Conservation (phyloP, 2,888 invertebrate genomes). For the Apotomis capreana region DNA sequence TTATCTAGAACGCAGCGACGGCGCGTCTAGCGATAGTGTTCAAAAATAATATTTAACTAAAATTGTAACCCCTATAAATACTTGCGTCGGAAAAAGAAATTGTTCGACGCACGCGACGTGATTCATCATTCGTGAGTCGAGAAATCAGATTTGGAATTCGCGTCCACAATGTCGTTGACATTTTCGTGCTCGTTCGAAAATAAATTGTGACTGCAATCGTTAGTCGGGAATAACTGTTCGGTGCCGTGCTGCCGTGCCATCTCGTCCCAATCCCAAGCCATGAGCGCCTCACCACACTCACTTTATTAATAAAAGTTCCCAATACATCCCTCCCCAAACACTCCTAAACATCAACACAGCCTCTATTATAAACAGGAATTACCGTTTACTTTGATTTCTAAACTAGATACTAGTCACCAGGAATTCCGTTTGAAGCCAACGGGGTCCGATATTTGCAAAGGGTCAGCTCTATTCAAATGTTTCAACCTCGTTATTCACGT, state of each 20-base stretch:
- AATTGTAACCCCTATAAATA: conserved; percentile 54
- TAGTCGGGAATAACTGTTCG: conserved; percentile 56
- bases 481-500: conserved; percentile 75
- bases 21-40: conserved; percentile 60
- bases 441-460: conserved; percentile 63
- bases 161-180: conserved; percentile 74
- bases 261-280: conserved; percentile 39
- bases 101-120: conserved; percentile 68
- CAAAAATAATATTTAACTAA: conserved; percentile 55
- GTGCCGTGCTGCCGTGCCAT: conserved; percentile 46
- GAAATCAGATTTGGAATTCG: conserved; percentile 69
- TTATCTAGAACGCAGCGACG: conserved; percentile 57
- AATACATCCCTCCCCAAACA: conserved; percentile 8
- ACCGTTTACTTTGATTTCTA: conserved; percentile 46
- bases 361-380: conserved; percentile 31
- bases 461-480: conserved; percentile 76
- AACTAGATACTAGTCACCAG: conserved; percentile 47
- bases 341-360: conserved; percentile 23
- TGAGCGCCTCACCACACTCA: background rate
- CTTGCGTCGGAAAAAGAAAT: conserved; percentile 65
- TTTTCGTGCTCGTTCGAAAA: conserved; percentile 62
- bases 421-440: conserved; percentile 61
- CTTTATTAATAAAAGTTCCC: conserved; percentile 27
- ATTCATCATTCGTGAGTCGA: conserved; percentile 70
- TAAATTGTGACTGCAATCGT: conserved; percentile 51